Evolutionary conservation across 2,888 invertebrate genomes (phyloP).

Genomic region (Sinohyriopsis cumingii): DNA sequence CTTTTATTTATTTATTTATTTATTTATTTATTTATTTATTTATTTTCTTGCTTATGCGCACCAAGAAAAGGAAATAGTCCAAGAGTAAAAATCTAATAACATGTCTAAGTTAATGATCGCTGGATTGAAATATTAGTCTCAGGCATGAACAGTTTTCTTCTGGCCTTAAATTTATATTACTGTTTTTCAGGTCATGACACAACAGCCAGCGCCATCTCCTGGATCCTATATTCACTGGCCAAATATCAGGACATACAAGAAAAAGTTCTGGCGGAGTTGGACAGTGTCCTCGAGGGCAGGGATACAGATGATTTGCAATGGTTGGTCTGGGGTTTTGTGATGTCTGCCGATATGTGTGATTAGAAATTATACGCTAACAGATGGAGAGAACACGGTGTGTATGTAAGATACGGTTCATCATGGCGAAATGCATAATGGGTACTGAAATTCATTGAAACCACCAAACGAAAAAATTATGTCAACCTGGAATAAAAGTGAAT

Average conservation of each 20-base stretch:
- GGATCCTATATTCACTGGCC: slow-evolving; percentile 37
- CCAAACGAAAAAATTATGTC: too few relatives aligned
- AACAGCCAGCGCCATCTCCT: slow-evolving; percentile 37
- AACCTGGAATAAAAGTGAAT: too few relatives aligned
- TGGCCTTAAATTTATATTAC: neutral
- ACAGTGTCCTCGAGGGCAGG: slow-evolving; percentile 1
- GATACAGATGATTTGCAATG: neutral
- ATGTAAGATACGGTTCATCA: neutral
- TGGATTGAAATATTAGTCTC: too few relatives aligned
- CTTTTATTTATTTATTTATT: too few relatives aligned
- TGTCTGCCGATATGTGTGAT: too few relatives aligned
- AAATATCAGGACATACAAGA: slow-evolving; percentile 29
- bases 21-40: too few relatives aligned
- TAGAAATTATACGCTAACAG: neutral
- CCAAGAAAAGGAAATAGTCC: too few relatives aligned
- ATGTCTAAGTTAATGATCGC: too few relatives aligned
- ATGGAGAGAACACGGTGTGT: neutral
- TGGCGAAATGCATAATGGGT: neutral
- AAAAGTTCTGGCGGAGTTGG: slow-evolving; percentile 5
- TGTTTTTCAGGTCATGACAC: slow-evolving; percentile 40
- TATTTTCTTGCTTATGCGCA: too few relatives aligned
- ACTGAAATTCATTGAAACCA: too few relatives aligned
- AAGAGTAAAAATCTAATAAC: too few relatives aligned
- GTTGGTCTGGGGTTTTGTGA: neutral
- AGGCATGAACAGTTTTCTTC: too few relatives aligned